Percentiles rank a stretch among this genome's conserved stretches.
Conservation (phyloP, 2,797 vertebrate genomes). For the Fundulus diaphanus region DNA sequence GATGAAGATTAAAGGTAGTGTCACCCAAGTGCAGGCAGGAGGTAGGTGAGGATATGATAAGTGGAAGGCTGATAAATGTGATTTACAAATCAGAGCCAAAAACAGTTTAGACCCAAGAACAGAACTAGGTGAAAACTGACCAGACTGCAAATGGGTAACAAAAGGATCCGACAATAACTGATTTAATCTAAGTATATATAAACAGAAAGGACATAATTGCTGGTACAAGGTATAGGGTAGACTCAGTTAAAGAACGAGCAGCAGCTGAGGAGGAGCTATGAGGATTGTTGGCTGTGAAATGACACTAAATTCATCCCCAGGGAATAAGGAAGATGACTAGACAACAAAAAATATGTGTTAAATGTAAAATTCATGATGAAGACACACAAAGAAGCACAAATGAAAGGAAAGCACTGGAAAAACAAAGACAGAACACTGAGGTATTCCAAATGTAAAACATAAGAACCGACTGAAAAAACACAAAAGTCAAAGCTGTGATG, state of each 20-base stretch:
- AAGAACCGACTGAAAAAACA: not conserved
- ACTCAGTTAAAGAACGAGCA: not conserved
- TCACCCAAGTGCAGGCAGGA: not conserved
- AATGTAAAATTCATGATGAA: no score
- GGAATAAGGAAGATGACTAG: not conserved
- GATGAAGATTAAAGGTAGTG: constrained; percentile 45
- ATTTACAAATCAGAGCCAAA: not conserved
- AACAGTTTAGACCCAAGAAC: not conserved
- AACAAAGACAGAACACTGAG: not conserved
- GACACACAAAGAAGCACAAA: not conserved
- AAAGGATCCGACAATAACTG: not conserved
- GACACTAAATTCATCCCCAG: not conserved
- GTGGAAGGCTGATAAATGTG: not conserved
- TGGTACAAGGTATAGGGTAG: no score
- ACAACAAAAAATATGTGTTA: no score
- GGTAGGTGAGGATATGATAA: not conserved
- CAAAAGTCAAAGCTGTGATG: no score
- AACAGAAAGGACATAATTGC: not conserved
- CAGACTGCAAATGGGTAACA: not conserved
- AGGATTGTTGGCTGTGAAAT: not conserved
- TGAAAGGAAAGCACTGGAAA: not conserved
- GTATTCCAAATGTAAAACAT: not conserved
- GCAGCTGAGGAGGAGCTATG: not conserved
- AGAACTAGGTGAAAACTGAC: not conserved
- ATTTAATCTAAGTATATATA: not conserved